Evolutionary conservation across 2,797 vertebrate species (phyloP).

Genomic region (Chanos chanos): DNA sequence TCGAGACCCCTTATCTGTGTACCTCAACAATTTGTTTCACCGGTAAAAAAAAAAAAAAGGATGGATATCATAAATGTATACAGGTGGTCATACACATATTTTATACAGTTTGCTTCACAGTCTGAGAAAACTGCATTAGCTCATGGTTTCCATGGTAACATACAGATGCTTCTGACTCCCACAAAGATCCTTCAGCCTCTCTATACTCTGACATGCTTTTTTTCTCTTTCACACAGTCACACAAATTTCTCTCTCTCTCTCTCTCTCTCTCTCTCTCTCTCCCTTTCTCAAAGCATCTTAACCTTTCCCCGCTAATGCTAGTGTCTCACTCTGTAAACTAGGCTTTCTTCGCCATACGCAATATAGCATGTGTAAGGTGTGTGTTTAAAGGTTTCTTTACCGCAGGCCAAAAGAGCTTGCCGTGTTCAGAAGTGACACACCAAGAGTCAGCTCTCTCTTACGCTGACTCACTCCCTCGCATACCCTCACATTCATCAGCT

Average conservation of each 20-base stretch:
- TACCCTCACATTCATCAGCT: conserved; percentile 40
- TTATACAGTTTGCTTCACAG: conserved; percentile 29
- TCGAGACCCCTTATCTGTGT: no score
- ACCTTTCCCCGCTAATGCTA: not conserved
- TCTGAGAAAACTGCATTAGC: conserved; percentile 41
- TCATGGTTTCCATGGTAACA: conserved; percentile 47
- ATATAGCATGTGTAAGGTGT: conserved; percentile 29
- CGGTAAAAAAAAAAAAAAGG: not conserved
- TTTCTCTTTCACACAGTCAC: conserved; percentile 14
- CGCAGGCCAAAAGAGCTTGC: conserved; percentile 24
- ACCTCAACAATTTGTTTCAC: no score
- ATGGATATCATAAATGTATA: conserved; percentile 22
- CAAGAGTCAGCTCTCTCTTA: conserved; percentile 37
- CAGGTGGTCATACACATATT: conserved; percentile 40
- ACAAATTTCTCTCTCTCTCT: conserved; percentile 37
- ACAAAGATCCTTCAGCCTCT: conserved; percentile 36
- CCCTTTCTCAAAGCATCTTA: not conserved
- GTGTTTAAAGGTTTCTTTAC: no score
- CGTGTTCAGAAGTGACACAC: conserved; percentile 34
- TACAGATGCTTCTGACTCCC: conserved; percentile 45
- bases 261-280: conserved; percentile 6
- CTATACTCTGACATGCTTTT: conserved; percentile 13
- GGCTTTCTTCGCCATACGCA: conserved; percentile 11
- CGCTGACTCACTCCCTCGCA: conserved; percentile 44
- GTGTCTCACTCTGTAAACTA: not conserved